These are phyloP conservation scores for Margarornis squamiger DNA, from an alignment of 2,797 vertebrate species.

Conservation along the genomic window DNA sequence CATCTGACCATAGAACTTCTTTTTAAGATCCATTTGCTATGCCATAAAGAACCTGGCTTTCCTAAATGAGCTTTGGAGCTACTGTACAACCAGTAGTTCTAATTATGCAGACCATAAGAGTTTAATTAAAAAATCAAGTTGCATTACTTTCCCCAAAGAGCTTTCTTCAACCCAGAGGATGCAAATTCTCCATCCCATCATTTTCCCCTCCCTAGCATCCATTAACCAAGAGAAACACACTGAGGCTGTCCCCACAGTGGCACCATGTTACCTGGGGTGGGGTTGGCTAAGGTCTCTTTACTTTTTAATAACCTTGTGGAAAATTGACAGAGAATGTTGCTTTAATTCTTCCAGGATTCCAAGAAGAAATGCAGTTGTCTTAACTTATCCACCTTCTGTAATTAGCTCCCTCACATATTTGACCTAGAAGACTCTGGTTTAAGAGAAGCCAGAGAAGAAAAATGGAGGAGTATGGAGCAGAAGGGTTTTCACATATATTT, in stretches of 20 bases:
- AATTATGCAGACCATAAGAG: background rate
- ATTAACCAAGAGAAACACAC: background rate
- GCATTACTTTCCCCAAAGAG: background rate
- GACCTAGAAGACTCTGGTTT: background rate
- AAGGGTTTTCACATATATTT: background rate
- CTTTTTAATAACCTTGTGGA: background rate
- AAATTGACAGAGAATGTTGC: background rate
- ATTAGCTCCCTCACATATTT: background rate
- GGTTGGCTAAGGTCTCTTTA: background rate
- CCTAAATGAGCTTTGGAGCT: background rate
- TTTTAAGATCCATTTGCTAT: background rate
- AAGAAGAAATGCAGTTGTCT: background rate
- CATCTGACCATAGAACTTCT: background rate
- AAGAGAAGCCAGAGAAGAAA: background rate
- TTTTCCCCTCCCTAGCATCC: background rate
- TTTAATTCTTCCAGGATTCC: background rate
- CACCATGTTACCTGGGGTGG: background rate
- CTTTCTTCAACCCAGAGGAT: background rate
- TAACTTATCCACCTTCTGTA: background rate
- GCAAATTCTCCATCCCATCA: background rate
- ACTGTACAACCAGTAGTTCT: background rate
- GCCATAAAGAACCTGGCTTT: background rate
- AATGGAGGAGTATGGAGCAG: background rate
- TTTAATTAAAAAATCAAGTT: slow-evolving; percentile 17
- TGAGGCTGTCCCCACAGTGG: background rate